Evolutionary conservation across 1,140 invertebrate genomes (phyloP), one percentile per base, ranked within the genome.

Genomic region (Bursaphelenchus mucronatus): DNA sequence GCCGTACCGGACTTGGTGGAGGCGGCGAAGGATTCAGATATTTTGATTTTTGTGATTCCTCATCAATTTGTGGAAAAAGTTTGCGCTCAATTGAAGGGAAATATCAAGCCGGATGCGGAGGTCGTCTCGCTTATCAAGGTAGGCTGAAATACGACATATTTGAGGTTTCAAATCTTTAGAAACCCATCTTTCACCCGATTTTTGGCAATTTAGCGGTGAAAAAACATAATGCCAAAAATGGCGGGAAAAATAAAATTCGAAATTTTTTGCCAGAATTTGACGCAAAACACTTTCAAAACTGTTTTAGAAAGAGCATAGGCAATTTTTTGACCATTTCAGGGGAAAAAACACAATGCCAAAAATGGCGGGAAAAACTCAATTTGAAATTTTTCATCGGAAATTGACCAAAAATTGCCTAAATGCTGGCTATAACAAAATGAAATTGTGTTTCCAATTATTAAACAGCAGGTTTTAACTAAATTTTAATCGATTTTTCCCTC

Each of bases 61-160:
- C 95, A 98, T 86, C 94, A 98, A 84, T 97, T 97, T 83, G 90
- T 97, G 47, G 85, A 87, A 45, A 87, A 87, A 58, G 86, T 94
- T 76, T 96, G 75, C 15, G 46, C 41, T 2, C 45, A 66, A 15
- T 57, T 75, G 10, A 67, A 65, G 45, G 73, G 74, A n/a, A 91
- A 92, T 82, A 89, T 97, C 45, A 97, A 97, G 82, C 85, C 88
- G n/a, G 88, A 86, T 57, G 91, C 92, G 30, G 87, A 93, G 71
- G 94, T 89, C 46, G 85, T 98, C 46, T 97, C 94, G 0, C 86
- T 98, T 11, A 93, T 97, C 74, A 98, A 98, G 87, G 91, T 92
- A 70, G 10, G 41, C 40, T 39, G 43, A 10, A 58, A 43, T 3
- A 30, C 30, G 30, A 30, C 5, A 30, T 30, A 30, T 1, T 30